Evolutionary conservation across 2,113 vertebrate species (phyloP).

Genomic region (Centrocercus urophasianus): DNA sequence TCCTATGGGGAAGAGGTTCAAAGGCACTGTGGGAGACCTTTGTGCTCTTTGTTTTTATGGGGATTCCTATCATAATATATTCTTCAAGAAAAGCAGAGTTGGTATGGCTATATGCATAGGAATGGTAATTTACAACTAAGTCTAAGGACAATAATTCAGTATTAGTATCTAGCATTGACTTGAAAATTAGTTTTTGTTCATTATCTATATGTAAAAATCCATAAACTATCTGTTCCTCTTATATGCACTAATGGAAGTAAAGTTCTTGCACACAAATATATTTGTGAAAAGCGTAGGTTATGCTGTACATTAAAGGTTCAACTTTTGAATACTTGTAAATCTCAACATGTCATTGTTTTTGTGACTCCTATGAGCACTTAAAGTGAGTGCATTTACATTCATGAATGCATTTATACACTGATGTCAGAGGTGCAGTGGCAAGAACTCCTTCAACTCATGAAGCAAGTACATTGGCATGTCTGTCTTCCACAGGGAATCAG

Average conservation of each 20-base stretch:
- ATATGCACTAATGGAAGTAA: neutral
- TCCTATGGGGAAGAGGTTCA: slow-evolving; percentile 7
- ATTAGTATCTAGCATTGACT: neutral
- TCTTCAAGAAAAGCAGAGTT: neutral
- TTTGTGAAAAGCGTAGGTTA: neutral
- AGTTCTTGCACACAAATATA: neutral
- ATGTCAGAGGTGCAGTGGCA: neutral
- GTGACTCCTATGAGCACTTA: neutral
- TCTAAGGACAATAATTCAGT: neutral
- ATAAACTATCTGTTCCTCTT: neutral
- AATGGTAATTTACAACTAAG: neutral
- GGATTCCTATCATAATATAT: neutral
- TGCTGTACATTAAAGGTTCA: neutral
- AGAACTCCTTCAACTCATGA: neutral
- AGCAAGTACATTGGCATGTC: neutral
- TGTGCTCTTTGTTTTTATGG: neutral
- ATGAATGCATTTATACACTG: neutral
- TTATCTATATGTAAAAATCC: neutral
- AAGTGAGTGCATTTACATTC: neutral
- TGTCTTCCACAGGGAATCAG: neutral
- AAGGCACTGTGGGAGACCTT: slow-evolving; percentile 13
- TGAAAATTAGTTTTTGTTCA: neutral
- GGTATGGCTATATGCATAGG: neutral
- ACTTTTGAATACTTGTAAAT: neutral
- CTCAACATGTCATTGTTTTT: neutral